These are phyloP conservation scores for Papilio dardanus DNA, from an alignment of 1,140 invertebrate species.

Conservation along the genomic window DNA sequence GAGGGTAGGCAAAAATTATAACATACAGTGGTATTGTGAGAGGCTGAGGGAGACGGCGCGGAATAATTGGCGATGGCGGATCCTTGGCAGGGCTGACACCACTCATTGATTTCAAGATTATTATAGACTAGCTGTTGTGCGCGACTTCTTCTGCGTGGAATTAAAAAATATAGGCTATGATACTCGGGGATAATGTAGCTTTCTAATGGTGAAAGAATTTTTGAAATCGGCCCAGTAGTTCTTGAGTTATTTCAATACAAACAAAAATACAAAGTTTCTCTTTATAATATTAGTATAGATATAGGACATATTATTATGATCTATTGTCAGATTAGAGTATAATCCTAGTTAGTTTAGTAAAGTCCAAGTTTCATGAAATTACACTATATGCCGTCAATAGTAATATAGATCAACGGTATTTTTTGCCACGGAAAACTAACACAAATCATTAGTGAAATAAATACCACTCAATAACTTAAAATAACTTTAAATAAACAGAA, in stretches of 20 bases:
- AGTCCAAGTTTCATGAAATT: background rate
- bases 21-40: constrained; percentile 75
- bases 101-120: constrained; percentile 26
- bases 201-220: too few species aligned
- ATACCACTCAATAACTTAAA: too few species aligned
- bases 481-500: too few species aligned
- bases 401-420: background rate
- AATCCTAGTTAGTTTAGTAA: background rate
- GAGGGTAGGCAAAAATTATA: constrained; percentile 80
- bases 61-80: constrained; percentile 66
- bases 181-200: too few species aligned
- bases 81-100: constrained; percentile 60
- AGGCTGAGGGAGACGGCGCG: constrained; percentile 56
- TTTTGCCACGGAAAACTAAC: background rate
- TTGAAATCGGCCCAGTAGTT: too few species aligned
- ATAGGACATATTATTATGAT: too few species aligned
- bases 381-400: background rate
- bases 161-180: too few species aligned
- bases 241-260: too few species aligned
- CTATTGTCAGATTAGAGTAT: background rate
- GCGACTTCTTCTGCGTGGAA: too few species aligned
- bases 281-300: too few species aligned
- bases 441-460: too few species aligned
- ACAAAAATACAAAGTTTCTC: too few species aligned
- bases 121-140: background rate